These are phyloP conservation scores for Chondrosia reniformis DNA, from an alignment of 37 sponge, comb jelly and placozoan genomes.

Conservation along the genomic window DNA sequence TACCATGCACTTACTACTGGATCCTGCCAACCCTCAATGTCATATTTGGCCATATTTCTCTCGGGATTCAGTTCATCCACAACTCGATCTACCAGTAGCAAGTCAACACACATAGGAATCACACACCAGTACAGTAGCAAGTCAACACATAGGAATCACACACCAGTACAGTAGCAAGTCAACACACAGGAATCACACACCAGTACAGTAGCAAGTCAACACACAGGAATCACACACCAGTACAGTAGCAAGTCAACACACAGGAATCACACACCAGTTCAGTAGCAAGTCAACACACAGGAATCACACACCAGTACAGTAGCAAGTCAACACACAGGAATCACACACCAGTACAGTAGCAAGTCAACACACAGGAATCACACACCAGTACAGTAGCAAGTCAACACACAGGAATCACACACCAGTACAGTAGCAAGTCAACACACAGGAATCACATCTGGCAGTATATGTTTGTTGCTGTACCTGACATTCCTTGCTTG, in stretches of 20 bases:
- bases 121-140: no score
- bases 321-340: background rate
- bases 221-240: background rate
- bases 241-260: background rate
- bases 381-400: no score
- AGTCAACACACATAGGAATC: background rate
- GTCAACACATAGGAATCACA: background rate
- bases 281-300: background rate
- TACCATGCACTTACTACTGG: conserved; percentile 39
- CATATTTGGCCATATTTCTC: conserved; percentile 60
- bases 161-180: background rate
- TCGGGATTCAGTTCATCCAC: conserved; percentile 87
- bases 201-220: background rate
- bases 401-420: background rate
- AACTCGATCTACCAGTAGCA: conserved; percentile 79
- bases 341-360: no score
- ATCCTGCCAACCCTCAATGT: conserved; percentile 44
- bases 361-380: background rate
- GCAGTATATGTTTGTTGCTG: background rate
- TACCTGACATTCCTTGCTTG: conserved; percentile 85
- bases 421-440: no score
- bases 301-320: background rate
- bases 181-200: background rate
- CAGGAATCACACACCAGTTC: background rate
- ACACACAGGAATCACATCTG: background rate